Evolutionary conservation across 2,113 vertebrate species (phyloP), one percentile per base, ranked within the genome.

Genomic region (Elanoides forficatus): DNA sequence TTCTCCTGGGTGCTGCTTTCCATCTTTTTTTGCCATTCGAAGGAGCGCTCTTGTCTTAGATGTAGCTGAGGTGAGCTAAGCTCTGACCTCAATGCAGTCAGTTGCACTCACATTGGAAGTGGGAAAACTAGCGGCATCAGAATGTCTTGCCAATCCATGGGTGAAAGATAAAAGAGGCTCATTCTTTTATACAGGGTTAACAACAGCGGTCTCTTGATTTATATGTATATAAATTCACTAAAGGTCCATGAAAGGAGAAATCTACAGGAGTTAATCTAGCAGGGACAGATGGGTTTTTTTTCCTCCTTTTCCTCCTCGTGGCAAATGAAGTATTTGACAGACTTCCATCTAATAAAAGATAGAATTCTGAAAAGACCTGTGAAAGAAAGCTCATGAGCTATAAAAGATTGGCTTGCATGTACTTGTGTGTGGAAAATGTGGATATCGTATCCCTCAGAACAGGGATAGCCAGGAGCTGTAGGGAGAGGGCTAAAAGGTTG

Each of bases 41-140:
- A 93, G 93, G 78, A 88, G 71, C 0, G 8, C 74, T 90, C 81
- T 96, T 96, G 84, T 94, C 32, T 88, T 94, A 94, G 81, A 80
- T 50, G 73, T 85, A 65, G 66, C 58, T 95, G 91, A 95, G 94
- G 95, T 95, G 96, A 95, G 86, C 89, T 96, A 95, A 97, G 94
- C 95, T 90, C 87, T 97, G 95, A 97, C 96, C 94, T 95, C 89
- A 93, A 67, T 96, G 96, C 96, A 93, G 67, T 95, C 3, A 17
- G 62, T 76, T 96, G 94, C 81, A 94, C 89, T 96, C 45, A 38
- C 38, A 75, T 80, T 96, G 78, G 81, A 91, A 96, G 53, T 86
- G 81, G 81, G 86, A 94, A 95, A 86, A 96, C 40, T 29, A 32
- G 78, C 2, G 2, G 80, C 89, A 90, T 81, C 62, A 91, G 71